These are phyloP conservation scores for Allygus modestus DNA, from an alignment of 2,888 invertebrate genomes.

Conservation along the genomic window DNA sequence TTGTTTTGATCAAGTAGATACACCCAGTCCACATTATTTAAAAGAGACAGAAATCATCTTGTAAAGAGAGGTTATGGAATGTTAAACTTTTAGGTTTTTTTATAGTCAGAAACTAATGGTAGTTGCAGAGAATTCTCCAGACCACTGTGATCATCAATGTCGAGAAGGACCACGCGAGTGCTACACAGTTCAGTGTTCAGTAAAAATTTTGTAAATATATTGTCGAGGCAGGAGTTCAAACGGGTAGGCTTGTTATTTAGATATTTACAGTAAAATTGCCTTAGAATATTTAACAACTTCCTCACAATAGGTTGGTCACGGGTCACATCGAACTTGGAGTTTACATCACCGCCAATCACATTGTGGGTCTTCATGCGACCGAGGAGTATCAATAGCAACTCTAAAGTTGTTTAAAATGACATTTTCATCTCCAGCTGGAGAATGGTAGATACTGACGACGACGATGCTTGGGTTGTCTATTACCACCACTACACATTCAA, in stretches of 20 bases:
- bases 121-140: background rate
- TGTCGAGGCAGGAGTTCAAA: constrained; percentile 1
- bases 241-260: constrained; percentile 16
- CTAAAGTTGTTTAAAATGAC: background rate
- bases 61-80: background rate
- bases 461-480: background rate
- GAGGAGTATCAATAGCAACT: constrained; percentile 1
- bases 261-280: constrained; percentile 17
- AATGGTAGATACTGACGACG: background rate
- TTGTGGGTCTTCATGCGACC: background rate
- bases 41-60: background rate
- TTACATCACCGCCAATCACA: constrained; percentile 17
- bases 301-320: background rate
- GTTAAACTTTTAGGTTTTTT: background rate
- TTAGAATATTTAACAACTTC: background rate
- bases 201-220: background rate
- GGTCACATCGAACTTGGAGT: constrained; percentile 1
- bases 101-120: background rate
- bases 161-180: background rate
- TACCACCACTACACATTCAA: background rate
- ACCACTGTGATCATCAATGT: constrained; percentile 18
- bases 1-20: background rate
- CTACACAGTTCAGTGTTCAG: background rate
- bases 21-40: background rate
- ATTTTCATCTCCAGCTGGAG: constrained; percentile 26